A percentile compares a stretch with the other conserved stretches of the same genome.
phyloP scores from a whole-genome alignment of 2,888 invertebrate species.

The Myathropa florea region DNA sequence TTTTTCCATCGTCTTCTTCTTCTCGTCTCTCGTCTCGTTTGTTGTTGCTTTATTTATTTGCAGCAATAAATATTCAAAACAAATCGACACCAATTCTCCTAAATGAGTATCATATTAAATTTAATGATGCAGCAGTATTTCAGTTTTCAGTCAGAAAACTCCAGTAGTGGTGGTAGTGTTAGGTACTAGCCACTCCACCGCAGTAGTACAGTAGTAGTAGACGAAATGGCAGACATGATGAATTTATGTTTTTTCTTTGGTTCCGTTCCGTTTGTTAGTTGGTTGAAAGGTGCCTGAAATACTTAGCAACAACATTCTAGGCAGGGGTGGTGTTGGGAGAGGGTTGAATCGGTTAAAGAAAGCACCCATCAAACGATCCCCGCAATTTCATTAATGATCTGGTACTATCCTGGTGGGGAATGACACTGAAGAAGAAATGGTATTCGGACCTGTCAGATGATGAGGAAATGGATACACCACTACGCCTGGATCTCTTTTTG shows the following conservation, averaged over 20 bases:
- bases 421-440: not conserved
- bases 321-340: not conserved
- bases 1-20: not conserved
- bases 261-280: conserved; percentile 59
- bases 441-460: not conserved
- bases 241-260: conserved; percentile 50
- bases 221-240: conserved; percentile 71
- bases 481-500: conserved; percentile 31
- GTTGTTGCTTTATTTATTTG: conserved; percentile 73
- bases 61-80: conserved; percentile 81
- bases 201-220: conserved; percentile 42
- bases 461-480: conserved; percentile 38
- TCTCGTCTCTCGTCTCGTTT: conserved; percentile 8
- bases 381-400: conserved; percentile 66
- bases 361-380: conserved; percentile 67
- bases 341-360: conserved; percentile 62
- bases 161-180: conserved; percentile 41
- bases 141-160: conserved; percentile 78
- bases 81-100: conserved; percentile 82
- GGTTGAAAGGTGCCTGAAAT: conserved; percentile 67
- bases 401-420: conserved; percentile 17
- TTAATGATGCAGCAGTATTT: conserved; percentile 82
- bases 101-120: conserved; percentile 82
- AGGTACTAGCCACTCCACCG: conserved; percentile 21
- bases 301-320: conserved; percentile 61